Percentiles rank a stretch among this genome's conserved stretches.
Conservation (phyloP, 2,113 vertebrate genomes). For the Cryptomyrus ogoouensis region DNA sequence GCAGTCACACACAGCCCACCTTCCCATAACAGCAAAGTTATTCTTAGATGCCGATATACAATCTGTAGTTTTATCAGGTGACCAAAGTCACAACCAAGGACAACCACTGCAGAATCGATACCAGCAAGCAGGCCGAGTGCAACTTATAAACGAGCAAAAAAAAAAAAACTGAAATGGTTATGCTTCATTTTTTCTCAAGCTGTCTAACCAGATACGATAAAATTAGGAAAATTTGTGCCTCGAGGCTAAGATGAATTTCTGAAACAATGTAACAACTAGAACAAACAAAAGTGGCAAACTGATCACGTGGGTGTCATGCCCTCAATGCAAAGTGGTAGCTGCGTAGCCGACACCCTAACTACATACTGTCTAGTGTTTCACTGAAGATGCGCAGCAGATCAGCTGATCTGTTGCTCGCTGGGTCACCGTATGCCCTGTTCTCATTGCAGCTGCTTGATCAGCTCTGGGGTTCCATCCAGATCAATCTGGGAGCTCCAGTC, state of each 20-base stretch:
- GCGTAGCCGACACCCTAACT: neutral
- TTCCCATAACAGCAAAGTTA: neutral
- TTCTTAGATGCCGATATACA: neutral
- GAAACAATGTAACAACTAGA: neutral
- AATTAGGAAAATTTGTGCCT: neutral
- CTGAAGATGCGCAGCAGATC: neutral
- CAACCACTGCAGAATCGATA: neutral
- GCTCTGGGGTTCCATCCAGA: neutral
- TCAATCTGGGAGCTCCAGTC: neutral
- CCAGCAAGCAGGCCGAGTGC: neutral
- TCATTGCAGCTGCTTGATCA: neutral
- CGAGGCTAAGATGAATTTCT: neutral
- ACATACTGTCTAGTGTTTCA: neutral
- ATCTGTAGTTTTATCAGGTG: neutral
- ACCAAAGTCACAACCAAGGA: neutral
- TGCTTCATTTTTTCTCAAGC: neutral
- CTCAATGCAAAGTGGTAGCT: neutral
- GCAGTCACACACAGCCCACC: neutral
- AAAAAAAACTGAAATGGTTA: neutral
- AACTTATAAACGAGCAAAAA: neutral
- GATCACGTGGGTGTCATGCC: neutral
- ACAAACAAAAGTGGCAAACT: neutral
- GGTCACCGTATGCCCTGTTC: neutral
- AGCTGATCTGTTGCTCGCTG: neutral
- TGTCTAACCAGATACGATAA: neutral